Conservation (phyloP, 35 echinoderm and acorn worm genomes). For the Heliocidaris erythrogramma region DNA sequence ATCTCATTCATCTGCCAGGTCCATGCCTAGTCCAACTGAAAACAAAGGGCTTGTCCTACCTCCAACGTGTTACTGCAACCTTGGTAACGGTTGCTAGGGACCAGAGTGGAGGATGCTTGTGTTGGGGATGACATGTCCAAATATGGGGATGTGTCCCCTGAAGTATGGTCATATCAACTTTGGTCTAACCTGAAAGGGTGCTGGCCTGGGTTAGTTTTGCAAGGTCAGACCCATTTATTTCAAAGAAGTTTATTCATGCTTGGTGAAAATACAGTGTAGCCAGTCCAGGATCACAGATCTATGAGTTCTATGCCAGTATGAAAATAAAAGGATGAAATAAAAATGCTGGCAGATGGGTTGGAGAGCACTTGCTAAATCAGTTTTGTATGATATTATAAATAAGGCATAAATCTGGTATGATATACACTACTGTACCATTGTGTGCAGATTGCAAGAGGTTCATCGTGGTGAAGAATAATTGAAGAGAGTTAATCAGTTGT, state of each 20-base stretch:
- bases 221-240: background rate
- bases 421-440: background rate
- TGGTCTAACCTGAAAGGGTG: background rate
- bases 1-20: background rate
- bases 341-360: background rate
- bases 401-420: background rate
- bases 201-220: background rate
- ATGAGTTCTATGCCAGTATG: background rate
- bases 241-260: background rate
- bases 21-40: background rate
- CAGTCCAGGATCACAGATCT: background rate
- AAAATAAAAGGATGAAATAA: background rate
- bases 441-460: background rate
- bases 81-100: background rate
- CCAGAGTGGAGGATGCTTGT: background rate
- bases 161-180: conserved; percentile 3
- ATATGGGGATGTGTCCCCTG: background rate
- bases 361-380: too few species aligned
- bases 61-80: background rate
- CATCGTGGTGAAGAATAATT: too few species aligned
- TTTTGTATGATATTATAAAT: background rate
- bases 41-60: background rate
- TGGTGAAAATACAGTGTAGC: background rate
- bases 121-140: conserved; percentile 9
- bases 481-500: too few species aligned